Evolutionary conservation across 2,113 vertebrate genomes (phyloP).

Genomic region (Rattus rattus): DNA sequence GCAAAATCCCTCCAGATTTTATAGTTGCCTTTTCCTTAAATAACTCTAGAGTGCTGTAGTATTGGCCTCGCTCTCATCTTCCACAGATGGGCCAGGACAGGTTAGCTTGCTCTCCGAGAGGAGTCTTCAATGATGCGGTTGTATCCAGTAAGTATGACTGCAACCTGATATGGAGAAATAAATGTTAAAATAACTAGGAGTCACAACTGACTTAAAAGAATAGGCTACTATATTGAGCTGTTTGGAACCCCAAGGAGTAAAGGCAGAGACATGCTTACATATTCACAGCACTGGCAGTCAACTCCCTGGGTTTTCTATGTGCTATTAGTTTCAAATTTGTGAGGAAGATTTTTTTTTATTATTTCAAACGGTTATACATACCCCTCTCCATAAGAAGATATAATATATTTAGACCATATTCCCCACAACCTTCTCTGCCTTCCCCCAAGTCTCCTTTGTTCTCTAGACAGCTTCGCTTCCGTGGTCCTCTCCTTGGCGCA

Average conservation of each 20-base stretch:
- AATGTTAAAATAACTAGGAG: background rate
- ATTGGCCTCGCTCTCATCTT: slow-evolving; percentile 26
- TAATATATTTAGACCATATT: background rate
- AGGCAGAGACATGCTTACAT: background rate
- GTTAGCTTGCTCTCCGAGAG: background rate
- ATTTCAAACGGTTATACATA: background rate
- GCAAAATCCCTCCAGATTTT: slow-evolving; percentile 42
- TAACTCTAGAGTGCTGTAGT: slow-evolving; percentile 44
- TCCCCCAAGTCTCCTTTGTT: background rate
- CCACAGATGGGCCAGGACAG: background rate
- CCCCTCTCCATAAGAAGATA: background rate
- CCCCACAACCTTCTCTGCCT: background rate
- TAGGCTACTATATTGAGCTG: background rate
- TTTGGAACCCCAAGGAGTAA: background rate
- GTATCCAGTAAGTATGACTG: background rate
- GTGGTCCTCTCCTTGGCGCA: too few relatives aligned
- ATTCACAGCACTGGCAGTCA: background rate
- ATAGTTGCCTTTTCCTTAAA: slow-evolving; percentile 74
- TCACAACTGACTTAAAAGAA: background rate
- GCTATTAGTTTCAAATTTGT: background rate
- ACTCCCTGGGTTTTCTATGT: background rate
- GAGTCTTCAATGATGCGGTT: background rate
- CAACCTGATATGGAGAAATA: background rate
- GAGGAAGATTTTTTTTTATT: background rate
- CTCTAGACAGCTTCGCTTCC: too few relatives aligned